Evolutionary conservation across 2,797 vertebrate genomes (phyloP), one percentile per base, ranked within the genome.

Genomic region (Dipus sagitta): DNA sequence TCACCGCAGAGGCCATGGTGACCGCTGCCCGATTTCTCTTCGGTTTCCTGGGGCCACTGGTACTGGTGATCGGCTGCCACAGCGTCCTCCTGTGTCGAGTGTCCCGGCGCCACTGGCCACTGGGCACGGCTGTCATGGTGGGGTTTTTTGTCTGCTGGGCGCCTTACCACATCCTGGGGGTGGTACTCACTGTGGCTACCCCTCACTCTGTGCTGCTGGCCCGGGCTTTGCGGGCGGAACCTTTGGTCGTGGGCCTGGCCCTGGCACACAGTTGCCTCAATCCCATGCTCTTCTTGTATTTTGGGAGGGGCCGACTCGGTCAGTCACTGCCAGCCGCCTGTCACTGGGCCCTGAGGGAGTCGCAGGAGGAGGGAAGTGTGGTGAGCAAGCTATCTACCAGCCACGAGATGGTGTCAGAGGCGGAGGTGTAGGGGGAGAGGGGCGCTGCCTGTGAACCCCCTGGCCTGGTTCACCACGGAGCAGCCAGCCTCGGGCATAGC

Each of bases 221-320:
- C 2, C 4, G 24, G 0, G 94, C 94, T 0, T 0, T 0, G 0
- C 2, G 3, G 0, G 96, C 38, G 0, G 98, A 98, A 7, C 96
- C 98, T 0, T 1, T 97, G 0, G 68, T 96, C 0, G 17, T 95
- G 0, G 95, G 97, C 21, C 6, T 99, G 0, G 98, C 98, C 0
- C 98, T 98, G 3, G 3, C 98, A 87, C 98, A 98, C 96, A 98
- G 98, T 17, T 98, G 98, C 96, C 91, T 99, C 85, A 98, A 98
- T 23, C 98, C 98, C 2, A 0, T 97, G 34, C 93, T 98, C 67
- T 98, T 98, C 34, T 68, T 98, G 42, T 95, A 94, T 68, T 96
- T 96, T 0, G 96, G 96, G n/a, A 78, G 96, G 77, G 52, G 80
- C 30, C 94, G 54, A 0, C 93, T 97, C 21, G 0, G 58, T 28